phyloP scores from a whole-genome alignment of 30 jellyfish, hydroid and myxozoan genomes.

The Calvadosia cruxmelitensis region DNA sequence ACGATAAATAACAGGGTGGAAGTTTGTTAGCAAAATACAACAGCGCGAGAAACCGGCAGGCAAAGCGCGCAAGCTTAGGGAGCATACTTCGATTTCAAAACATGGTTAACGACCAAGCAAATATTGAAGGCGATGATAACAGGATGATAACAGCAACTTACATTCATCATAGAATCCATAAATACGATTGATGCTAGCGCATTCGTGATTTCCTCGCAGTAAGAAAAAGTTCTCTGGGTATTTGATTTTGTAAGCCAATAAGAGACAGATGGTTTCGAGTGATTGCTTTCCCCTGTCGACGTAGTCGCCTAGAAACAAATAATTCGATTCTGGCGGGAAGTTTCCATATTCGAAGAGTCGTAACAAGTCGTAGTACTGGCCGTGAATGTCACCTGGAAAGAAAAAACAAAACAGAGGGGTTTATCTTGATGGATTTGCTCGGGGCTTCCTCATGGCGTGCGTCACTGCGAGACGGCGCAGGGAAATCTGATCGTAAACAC shows the following conservation, averaged over 20 bases:
- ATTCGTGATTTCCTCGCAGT: slow-evolving; percentile 96
- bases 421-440: too few relatives aligned
- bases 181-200: slow-evolving; percentile 96
- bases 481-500: too few relatives aligned
- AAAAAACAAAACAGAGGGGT: slow-evolving; percentile 4
- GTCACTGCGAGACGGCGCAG: too few relatives aligned
- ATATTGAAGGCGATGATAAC: not conserved
- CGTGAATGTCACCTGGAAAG: slow-evolving; percentile 93
- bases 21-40: too few relatives aligned
- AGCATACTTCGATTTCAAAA: too few relatives aligned
- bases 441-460: too few relatives aligned
- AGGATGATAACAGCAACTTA: slow-evolving; percentile 25
- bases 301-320: slow-evolving; percentile 95
- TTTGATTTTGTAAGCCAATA: slow-evolving; percentile 89
- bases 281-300: slow-evolving; percentile 99
- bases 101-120: too few relatives aligned
- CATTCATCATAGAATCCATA: slow-evolving; percentile 99
- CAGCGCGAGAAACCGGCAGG: too few relatives aligned
- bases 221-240: slow-evolving; percentile 95
- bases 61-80: too few relatives aligned
- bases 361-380: slow-evolving; percentile 85
- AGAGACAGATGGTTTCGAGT: slow-evolving; percentile 78
- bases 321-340: slow-evolving; percentile 97
- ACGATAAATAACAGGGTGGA: too few relatives aligned
- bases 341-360: slow-evolving; percentile 97